Base-by-base conservation (phyloP, 2,888 invertebrate species). In the Tipula confusa region DNA sequence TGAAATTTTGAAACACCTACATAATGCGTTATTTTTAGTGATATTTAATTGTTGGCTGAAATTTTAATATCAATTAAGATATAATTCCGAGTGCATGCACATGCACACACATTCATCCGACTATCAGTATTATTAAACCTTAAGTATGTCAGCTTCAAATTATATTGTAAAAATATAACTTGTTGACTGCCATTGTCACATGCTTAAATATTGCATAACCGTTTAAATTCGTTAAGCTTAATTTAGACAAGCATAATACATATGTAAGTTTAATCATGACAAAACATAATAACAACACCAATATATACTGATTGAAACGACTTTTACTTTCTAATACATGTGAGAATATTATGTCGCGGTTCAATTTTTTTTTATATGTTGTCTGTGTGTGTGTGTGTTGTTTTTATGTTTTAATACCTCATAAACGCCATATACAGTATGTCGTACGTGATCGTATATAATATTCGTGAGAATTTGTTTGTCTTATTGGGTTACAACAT, bases 201-300 rank as follows among this genome's bases (percentile, higher is more conserved):
- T 24, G 24, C 18, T 64, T 24, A 64, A 64, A 64, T 64, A 24
- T 64, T 64, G 24, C 64, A 64, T 64, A 64, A 64, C 24, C 64
- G 24, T 24, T 64, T n/a, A 64, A 18, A 64, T 64, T 64, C 24
- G 18, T 64, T 64, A 64, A 24, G 64, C 64, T 64, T 64, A 64
- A 64, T 64, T 64, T 24, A 24, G 64, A 64, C 64, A 64, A 64
- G n/a, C n/a, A n/a, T n/a, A n/a, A n/a, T n/a, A n/a, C n/a, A 64
- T 64, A 64, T 31, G 31, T 9, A 64, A 64, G 6, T 36, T 24
- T 64, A 64, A 64, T 64, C 64, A 24, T 64, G 24, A 11, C 64
- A 64, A 43, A 64, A 64, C 24, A n/a, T n/a, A n/a, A n/a, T n/a
- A 64, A 64, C 64, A 64, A 64, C 64, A n/a, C n/a, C n/a, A 64